phyloP scores from a whole-genome alignment of 2,888 invertebrate genomes.

The Epistrophe grossulariae region DNA sequence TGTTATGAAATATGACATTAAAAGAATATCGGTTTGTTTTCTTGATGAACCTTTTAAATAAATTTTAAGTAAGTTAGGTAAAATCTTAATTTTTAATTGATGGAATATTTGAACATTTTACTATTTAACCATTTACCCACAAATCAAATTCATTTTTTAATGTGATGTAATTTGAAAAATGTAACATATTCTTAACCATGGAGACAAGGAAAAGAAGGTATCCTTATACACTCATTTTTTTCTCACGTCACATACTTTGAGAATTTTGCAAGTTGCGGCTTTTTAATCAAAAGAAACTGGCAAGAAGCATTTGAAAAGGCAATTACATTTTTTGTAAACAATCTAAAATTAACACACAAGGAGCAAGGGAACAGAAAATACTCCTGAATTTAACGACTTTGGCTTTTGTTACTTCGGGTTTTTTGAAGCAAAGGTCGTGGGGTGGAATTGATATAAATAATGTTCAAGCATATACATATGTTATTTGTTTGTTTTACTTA shows the following conservation, averaged over 20 bases:
- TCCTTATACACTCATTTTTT: background rate
- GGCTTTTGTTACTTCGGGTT: background rate
- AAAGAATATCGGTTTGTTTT: no score
- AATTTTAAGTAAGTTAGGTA: no score
- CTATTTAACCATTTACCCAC: no score
- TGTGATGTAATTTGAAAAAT: background rate
- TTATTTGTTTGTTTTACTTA: background rate
- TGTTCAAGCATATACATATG: background rate
- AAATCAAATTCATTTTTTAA: background rate
- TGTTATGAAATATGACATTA: no score
- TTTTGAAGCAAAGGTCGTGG: background rate
- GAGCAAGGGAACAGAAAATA: background rate
- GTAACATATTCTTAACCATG: background rate
- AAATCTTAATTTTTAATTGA: no score
- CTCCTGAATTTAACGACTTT: background rate
- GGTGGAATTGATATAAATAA: background rate
- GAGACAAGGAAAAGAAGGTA: background rate
- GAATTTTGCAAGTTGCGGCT: background rate
- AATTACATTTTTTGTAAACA: background rate
- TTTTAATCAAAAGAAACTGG: slow-evolving; percentile 12
- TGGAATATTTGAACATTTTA: no score
- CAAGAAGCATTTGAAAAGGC: background rate
- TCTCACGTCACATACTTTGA: background rate
- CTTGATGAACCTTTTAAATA: no score
- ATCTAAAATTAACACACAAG: background rate